Base-by-base conservation (phyloP, 2,888 invertebrate species). In the Apodemia mormo region DNA sequence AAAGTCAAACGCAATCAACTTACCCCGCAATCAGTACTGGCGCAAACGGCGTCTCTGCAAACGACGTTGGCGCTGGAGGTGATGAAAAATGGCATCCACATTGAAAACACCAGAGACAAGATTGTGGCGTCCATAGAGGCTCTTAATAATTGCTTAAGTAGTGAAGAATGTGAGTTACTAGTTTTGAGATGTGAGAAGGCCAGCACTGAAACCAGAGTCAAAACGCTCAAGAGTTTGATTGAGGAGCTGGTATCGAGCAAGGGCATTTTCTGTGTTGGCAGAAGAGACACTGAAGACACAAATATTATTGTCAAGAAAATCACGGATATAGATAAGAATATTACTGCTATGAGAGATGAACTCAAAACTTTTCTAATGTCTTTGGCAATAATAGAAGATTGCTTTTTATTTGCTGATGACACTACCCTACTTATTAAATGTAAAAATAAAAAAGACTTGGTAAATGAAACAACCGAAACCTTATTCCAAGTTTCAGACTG, bases 11-110 rank as follows among this genome's bases (percentile, higher is more conserved):
- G 66, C 14, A 67, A 71, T 12, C 54, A n/a, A n/a, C 68, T 74
- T 3, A 80, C 75, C 0, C 84, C 86, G 0, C 83, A 86, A 37
- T 78, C 82, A 0, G 84, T 88, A 54, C 49, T 90, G 14, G 79
- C 87, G 0, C 80, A 85, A 70, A 88, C 88, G 0, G 83, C 86
- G 0, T 83, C 86, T 0, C 74, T 90, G 65, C 89, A 89, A 52
- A 83, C 86, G 73, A 74, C 76, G 1, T 78, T 92, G 1, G 82
- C 83, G 0, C 76, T 92, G 1, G 87, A 86, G 45, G 81, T 84
- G 0, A 72, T 85, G 61, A 91, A 90, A 77, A 83, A 85, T 67
- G 80, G 79, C 22, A 74, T 81, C 0, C 83, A 84, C 54, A 72
- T 83, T n/a, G 76, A 81, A 37, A 80, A 80, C 0, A 80, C 81